Percentiles rank a stretch among this genome's conserved stretches.
Evolutionary conservation across 1,140 invertebrate species (phyloP).

Genomic region (Mylabris phalerata): DNA sequence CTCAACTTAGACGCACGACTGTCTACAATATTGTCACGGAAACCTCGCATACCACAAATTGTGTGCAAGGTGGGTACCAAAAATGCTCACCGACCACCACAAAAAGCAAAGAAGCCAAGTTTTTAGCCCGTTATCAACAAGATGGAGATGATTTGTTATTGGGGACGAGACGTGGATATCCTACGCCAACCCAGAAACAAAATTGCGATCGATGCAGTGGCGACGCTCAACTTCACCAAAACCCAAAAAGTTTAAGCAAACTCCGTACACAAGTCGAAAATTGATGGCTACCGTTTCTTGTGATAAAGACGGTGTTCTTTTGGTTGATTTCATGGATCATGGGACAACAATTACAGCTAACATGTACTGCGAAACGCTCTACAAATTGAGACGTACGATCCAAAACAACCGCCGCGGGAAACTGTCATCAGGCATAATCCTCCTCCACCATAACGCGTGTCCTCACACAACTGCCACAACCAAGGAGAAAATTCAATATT

Average conservation of each 20-base stretch:
- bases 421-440: not conserved
- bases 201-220: not conserved
- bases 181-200: not conserved
- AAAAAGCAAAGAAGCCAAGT: not conserved
- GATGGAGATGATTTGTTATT: not conserved
- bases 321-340: constrained; percentile 1
- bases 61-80: not conserved
- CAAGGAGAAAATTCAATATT: not conserved
- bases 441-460: not conserved
- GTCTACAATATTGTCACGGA: not conserved
- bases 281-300: not conserved
- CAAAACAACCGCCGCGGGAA: not conserved
- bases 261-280: not conserved
- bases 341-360: not conserved
- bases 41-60: not conserved
- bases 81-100: not conserved
- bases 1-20: not conserved
- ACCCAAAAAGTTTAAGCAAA: not conserved
- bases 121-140: not conserved
- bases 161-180: not conserved
- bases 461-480: not conserved
- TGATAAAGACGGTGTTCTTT: no score
- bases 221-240: not conserved
- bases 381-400: not conserved
- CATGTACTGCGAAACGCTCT: not conserved